These are phyloP conservation scores for Capromys pilorides DNA, from an alignment of 2,797 vertebrate genomes.

Conservation along the genomic window DNA sequence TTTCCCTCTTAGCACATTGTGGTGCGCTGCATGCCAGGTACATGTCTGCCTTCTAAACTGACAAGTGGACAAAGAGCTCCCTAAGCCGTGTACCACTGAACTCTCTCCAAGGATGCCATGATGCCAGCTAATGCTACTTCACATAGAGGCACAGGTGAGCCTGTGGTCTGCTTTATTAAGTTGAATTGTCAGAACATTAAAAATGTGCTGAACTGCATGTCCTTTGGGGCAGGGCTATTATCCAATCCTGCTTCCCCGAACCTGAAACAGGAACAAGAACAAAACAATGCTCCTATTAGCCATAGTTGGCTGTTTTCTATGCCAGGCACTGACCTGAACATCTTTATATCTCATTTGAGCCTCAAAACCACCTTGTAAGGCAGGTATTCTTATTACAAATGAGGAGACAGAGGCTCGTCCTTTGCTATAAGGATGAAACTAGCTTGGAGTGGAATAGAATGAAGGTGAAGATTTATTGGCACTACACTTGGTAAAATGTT, in stretches of 20 bases:
- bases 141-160: no score
- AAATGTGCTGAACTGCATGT: background rate
- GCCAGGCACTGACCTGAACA: background rate
- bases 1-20: background rate
- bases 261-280: background rate
- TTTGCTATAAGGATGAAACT: background rate
- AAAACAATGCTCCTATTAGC: background rate
- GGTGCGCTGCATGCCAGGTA: background rate
- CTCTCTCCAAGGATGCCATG: background rate
- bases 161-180: background rate
- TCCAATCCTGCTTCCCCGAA: background rate
- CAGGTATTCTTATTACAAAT: background rate
- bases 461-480: background rate
- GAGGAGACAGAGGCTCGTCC: background rate
- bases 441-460: background rate
- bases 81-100: background rate
- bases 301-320: background rate
- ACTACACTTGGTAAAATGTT: background rate
- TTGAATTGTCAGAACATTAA: background rate
- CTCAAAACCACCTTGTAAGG: background rate
- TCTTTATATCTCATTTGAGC: background rate
- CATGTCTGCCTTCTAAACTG: background rate
- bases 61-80: background rate
- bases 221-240: background rate
- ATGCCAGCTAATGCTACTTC: accelerated